These are phyloP conservation scores for Ptilorrhoa leucosticta DNA, from an alignment of 2,113 vertebrate species.

Conservation along the genomic window DNA sequence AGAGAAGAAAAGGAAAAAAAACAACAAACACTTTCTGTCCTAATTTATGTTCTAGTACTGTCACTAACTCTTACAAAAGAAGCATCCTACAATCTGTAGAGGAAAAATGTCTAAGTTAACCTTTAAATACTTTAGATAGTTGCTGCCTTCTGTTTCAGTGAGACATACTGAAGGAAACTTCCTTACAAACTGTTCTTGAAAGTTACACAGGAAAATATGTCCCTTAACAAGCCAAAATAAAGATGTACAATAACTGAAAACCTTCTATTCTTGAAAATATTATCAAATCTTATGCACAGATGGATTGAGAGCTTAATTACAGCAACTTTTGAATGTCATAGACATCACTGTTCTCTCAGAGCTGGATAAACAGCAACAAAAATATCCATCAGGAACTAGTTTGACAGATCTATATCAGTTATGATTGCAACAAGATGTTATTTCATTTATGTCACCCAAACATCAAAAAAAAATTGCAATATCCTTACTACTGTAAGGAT, in stretches of 20 bases:
- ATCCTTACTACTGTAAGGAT: not conserved
- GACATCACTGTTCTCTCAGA: slow-evolving; percentile 35
- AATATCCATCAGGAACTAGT: slow-evolving; percentile 36
- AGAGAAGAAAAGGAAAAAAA: not conserved
- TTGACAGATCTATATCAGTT: not conserved
- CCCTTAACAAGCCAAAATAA: slow-evolving; percentile 48
- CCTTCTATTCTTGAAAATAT: slow-evolving; percentile 59
- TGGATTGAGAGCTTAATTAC: slow-evolving; percentile 71
- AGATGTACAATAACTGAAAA: slow-evolving; percentile 55
- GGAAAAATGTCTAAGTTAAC: not conserved
- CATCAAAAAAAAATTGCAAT: not conserved
- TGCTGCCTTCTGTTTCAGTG: not conserved
- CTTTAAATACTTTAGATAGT: slow-evolving; percentile 5
- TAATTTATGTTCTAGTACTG: not conserved
- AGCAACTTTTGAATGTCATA: slow-evolving; percentile 32
- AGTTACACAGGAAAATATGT: slow-evolving; percentile 36
- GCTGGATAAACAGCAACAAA: slow-evolving; percentile 39
- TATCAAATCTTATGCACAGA: slow-evolving; percentile 61
- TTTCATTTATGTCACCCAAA: slow-evolving; percentile 19
- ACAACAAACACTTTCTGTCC: not conserved
- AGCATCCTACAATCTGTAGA: not conserved
- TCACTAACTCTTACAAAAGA: not conserved
- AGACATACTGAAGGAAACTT: slow-evolving; percentile 25
- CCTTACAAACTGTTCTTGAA: slow-evolving; percentile 13
- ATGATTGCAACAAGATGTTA: slow-evolving; percentile 24